Evolutionary conservation across 2,797 vertebrate genomes (phyloP).

Genomic region (Schizopygopsis malacanthus): DNA sequence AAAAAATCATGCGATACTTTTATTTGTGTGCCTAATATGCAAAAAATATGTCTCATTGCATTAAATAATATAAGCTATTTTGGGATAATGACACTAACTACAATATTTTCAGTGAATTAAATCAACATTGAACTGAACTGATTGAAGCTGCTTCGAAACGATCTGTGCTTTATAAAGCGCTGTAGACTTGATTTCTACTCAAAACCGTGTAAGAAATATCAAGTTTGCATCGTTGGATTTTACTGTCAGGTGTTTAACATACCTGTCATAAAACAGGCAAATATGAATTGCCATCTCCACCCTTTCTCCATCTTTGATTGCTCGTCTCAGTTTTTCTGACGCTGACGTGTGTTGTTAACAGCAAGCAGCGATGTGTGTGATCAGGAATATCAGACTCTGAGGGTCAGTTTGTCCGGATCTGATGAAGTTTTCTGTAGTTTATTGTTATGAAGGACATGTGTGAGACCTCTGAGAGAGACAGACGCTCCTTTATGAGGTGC

Average conservation of each 20-base stretch:
- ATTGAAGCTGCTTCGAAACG: not conserved
- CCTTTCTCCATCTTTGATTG: not conserved
- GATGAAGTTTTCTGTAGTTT: not conserved
- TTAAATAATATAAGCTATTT: not conserved
- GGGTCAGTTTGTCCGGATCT: not conserved
- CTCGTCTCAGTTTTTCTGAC: not conserved
- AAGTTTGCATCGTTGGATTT: not conserved
- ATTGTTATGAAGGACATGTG: not conserved
- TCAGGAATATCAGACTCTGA: not conserved
- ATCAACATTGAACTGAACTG: not conserved
- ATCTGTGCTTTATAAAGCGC: not conserved
- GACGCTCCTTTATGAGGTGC: not conserved
- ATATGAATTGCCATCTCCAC: not conserved
- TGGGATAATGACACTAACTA: not conserved
- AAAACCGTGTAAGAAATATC: not conserved
- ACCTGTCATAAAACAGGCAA: not conserved
- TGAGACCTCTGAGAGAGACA: slow-evolving; percentile 15
- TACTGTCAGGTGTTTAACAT: not conserved
- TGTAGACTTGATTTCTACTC: not conserved
- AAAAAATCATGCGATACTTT: not conserved
- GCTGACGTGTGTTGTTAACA: not conserved
- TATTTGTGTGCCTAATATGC: not conserved
- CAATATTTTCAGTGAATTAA: not conserved
- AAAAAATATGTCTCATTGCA: not conserved
- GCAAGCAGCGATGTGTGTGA: not conserved